Evolutionary conservation across 2,888 invertebrate genomes (phyloP).

Genomic region (Subacronicta megacephala): DNA sequence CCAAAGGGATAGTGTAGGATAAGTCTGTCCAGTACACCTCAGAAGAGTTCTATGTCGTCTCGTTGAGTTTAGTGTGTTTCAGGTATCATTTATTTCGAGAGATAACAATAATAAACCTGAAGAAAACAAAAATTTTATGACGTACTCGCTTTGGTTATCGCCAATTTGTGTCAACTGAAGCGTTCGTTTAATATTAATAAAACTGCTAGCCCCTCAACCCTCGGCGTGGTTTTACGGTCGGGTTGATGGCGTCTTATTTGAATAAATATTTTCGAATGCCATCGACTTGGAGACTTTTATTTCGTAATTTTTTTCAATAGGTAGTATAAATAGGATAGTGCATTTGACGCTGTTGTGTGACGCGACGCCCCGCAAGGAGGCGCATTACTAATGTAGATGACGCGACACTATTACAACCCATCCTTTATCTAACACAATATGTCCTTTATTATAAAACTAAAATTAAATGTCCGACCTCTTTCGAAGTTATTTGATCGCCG

Average conservation of each 20-base stretch:
- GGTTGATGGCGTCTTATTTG: constrained; percentile 88
- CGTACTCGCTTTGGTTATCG: constrained; percentile 83
- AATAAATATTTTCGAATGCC: constrained; percentile 86
- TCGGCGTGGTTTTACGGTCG: constrained; percentile 86
- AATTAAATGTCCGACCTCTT: constrained; percentile 84
- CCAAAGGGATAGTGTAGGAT: too few species aligned
- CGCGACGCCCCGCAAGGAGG: constrained; percentile 81
- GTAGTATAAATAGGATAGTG: constrained; percentile 56
- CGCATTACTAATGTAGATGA: constrained; percentile 85
- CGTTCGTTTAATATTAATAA: constrained; percentile 89
- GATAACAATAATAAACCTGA: constrained; percentile 72
- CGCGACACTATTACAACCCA: constrained; percentile 86
- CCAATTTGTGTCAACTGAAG: constrained; percentile 88
- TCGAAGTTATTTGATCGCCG: constrained; percentile 82
- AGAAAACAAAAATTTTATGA: constrained; percentile 78
- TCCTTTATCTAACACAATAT: constrained; percentile 87
- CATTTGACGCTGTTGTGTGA: constrained; percentile 57
- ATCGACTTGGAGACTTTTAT: constrained; percentile 73
- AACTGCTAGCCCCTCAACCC: constrained; percentile 85
- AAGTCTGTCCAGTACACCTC: too few species aligned
- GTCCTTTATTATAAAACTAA: constrained; percentile 86
- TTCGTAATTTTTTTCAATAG: constrained; percentile 71
- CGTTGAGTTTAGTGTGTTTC: too few species aligned
- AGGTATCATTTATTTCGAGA: constrained; percentile 69
- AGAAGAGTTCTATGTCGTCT: too few species aligned